Evolutionary conservation across 2,888 invertebrate species (phyloP).

Genomic region (Agrilus mali): DNA sequence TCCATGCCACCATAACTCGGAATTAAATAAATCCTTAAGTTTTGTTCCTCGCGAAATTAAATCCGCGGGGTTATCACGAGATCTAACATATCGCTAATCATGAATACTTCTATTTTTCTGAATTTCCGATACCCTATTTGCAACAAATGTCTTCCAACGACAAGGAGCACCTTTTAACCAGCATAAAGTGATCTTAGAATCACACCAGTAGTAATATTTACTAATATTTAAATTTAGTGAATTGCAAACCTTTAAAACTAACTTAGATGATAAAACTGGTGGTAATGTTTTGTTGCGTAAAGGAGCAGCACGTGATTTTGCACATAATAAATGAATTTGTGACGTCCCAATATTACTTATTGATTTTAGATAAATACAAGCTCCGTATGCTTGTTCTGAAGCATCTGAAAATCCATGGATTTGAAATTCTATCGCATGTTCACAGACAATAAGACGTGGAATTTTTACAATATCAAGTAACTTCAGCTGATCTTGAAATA

Average conservation of each 20-base stretch:
- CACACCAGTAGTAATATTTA: too few species aligned
- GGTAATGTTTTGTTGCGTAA: neutral
- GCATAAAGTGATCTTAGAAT: too few species aligned
- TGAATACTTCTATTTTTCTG: neutral
- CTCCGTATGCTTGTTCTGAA: too few species aligned
- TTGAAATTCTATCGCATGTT: neutral
- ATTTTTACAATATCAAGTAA: neutral
- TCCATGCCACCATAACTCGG: too few species aligned
- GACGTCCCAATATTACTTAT: neutral
- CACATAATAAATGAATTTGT: neutral
- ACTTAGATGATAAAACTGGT: neutral
- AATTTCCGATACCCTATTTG: constrained; percentile 1
- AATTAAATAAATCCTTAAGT: too few species aligned
- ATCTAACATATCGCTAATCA: neutral
- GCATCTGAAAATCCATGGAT: constrained; percentile 6
- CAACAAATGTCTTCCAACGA: constrained; percentile 2
- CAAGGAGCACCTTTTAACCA: neutral
- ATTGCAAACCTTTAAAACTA: neutral
- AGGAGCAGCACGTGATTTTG: neutral
- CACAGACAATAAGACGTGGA: neutral
- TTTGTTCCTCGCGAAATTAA: neutral
- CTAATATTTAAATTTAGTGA: neutral
- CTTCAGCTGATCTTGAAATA: neutral
- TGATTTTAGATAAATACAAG: neutral
- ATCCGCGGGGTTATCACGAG: constrained; percentile 2